phyloP scores from a whole-genome alignment of 2,888 invertebrate species.

The Pardosa pseudoannulata region DNA sequence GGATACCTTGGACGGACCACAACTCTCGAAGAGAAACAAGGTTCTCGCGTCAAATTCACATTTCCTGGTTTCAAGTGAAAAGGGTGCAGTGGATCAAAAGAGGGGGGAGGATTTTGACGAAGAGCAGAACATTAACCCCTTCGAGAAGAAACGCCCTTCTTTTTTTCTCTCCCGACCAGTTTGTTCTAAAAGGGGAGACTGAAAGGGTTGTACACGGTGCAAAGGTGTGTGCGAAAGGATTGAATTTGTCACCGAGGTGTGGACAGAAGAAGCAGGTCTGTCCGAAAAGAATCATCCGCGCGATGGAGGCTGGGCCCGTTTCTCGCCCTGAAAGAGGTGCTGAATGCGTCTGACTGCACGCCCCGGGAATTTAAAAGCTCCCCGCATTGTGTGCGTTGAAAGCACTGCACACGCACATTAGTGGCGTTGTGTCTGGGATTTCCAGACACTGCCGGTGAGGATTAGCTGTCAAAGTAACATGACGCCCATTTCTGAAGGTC shows the following conservation, averaged over 20 bases:
- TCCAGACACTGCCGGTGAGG: background rate
- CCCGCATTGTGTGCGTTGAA: background rate
- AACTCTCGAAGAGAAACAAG: too few relatives aligned
- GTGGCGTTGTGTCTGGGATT: background rate
- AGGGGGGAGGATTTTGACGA: too few relatives aligned
- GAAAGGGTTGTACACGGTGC: background rate
- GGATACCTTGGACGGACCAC: too few relatives aligned
- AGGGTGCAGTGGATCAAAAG: too few relatives aligned
- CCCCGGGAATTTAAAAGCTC: background rate
- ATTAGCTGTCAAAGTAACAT: background rate
- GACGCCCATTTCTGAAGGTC: background rate
- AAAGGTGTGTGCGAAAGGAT: background rate
- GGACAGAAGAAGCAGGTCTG: background rate
- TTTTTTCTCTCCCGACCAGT: too few relatives aligned
- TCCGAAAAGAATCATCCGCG: background rate
- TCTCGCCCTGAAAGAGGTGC: background rate
- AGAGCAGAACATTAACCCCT: background rate
- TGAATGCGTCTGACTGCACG: background rate
- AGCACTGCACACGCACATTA: background rate
- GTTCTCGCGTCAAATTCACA: too few relatives aligned
- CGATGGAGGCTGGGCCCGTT: background rate
- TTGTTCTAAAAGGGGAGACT: background rate
- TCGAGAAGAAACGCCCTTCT: background rate
- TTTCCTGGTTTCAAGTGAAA: too few relatives aligned
- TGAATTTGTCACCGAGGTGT: constrained; percentile 17